phyloP scores from a whole-genome alignment of 2,797 vertebrate species.

The Acanthopagrus latus region DNA sequence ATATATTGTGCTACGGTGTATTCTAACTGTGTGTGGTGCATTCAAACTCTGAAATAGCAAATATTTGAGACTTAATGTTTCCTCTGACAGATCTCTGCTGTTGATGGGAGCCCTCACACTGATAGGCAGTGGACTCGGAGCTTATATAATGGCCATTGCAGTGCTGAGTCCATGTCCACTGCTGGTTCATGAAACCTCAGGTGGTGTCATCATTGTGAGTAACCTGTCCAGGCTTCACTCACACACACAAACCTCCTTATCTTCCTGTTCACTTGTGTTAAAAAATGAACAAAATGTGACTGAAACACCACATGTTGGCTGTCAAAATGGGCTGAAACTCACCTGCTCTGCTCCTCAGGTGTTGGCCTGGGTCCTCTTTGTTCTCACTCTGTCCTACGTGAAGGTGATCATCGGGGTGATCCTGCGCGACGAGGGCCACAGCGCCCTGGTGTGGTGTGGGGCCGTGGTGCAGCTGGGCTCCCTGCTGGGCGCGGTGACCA shows the following conservation, averaged over 20 bases:
- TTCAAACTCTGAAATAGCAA: too few relatives aligned
- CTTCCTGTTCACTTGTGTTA: neutral
- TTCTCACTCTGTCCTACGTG: conserved; percentile 87
- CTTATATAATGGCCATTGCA: conserved; percentile 86
- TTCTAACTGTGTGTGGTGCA: too few relatives aligned
- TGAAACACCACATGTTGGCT: neutral
- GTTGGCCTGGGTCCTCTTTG: conserved; percentile 85
- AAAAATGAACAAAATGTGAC: neutral
- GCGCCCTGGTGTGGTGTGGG: conserved; percentile 90
- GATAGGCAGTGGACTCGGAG: conserved; percentile 80
- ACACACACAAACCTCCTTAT: neutral
- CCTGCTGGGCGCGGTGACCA: conserved; percentile 86
- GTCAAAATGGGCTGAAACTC: neutral
- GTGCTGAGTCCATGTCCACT: conserved; percentile 88
- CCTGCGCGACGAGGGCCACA: conserved; percentile 88
- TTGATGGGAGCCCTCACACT: conserved; percentile 81
- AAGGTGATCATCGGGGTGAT: conserved; percentile 90
- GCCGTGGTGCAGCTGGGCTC: conserved; percentile 90
- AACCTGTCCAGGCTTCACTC: neutral
- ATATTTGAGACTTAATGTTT: neutral
- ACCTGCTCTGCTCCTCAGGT: conserved; percentile 77
- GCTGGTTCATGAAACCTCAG: conserved; percentile 76
- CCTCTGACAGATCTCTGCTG: conserved; percentile 80
- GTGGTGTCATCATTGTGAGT: conserved; percentile 85
- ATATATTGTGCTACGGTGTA: too few relatives aligned